Evolutionary conservation across 2,888 invertebrate species (phyloP), one percentile per base, ranked within the genome.

Genomic region (Ormyrus pomaceus): DNA sequence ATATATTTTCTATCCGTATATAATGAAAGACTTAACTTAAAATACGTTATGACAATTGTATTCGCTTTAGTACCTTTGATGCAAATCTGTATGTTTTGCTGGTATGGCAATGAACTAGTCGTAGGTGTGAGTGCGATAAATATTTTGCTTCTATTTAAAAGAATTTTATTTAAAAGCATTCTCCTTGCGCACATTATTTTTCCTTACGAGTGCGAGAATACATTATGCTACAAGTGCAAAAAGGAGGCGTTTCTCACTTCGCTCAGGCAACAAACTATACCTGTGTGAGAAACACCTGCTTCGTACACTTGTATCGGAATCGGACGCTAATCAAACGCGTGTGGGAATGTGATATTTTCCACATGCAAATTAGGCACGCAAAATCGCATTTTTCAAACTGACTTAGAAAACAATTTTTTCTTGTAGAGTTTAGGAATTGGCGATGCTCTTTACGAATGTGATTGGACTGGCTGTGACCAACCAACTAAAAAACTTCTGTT

Each of bases 31-130:
- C 13, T 71, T 5, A 75, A 72, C 72, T 7, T 75, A 5, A 75
- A 79, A 55, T 78, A 70, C 10, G 53, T 81, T 13, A 69, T 61
- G 61, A 75, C 61, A 4, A 10, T 81, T 5, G 61, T 79, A 58
- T 79, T 58, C 46, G n/a, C 59, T 6, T 4, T 70, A 4, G 65
- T 65, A 34, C 46, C 68, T n/a, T 34, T 79, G 9, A 76, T 81
- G 72, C 68, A 76, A 70, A 64, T 81, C 34, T 76, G 45, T n/a
- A 77, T 78, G 64, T 61, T 72, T 19, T 79, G 78, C 59, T 79
- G 78, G 81, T 81, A 75, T 6, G 75, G 78, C 0, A 81, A 79
- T 64, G 75, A 78, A 71, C 58, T 81, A 13, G 2, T 62, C 34
- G 66, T 75, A 56, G 59, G 56, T 48, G 81, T 79, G 72, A 59